A percentile compares a stretch with the other conserved stretches of the same genome.
Conservation (phyloP, 2,113 vertebrate species). For the Caranx ignobilis region DNA sequence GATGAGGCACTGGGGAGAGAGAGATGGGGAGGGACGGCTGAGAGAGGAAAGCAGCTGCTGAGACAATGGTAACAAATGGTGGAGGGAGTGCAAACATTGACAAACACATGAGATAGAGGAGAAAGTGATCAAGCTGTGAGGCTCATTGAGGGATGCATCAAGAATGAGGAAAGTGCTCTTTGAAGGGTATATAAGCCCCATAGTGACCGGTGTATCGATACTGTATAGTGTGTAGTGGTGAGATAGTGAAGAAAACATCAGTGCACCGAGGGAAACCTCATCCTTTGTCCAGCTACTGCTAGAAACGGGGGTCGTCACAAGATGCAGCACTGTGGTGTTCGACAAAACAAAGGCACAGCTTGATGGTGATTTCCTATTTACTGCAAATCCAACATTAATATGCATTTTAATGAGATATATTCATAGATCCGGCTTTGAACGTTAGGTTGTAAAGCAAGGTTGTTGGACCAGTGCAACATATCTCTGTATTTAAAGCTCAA, state of each 20-base stretch:
- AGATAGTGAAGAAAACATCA: slow-evolving; percentile 47
- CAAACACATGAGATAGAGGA: slow-evolving; percentile 25
- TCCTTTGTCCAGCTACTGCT: slow-evolving; percentile 5
- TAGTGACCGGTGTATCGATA: neutral
- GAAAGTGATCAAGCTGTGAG: slow-evolving; percentile 36
- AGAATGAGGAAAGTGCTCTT: slow-evolving; percentile 11
- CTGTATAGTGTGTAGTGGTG: neutral
- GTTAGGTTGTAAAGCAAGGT: too few relatives aligned
- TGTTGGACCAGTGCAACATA: too few relatives aligned
- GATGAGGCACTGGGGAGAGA: slow-evolving; percentile 42
- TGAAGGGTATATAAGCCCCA: slow-evolving; percentile 7
- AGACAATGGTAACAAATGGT: slow-evolving; percentile 39
- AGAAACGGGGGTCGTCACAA: neutral
- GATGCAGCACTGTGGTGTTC: neutral
- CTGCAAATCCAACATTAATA: too few relatives aligned
- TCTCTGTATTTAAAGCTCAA: too few relatives aligned
- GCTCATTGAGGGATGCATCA: slow-evolving; percentile 21
- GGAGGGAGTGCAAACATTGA: slow-evolving; percentile 38
- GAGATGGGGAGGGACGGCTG: slow-evolving; percentile 1
- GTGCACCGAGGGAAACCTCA: neutral
- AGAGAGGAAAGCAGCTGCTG: slow-evolving; percentile 28
- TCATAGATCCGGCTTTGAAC: too few relatives aligned
- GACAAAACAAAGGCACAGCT: neutral
- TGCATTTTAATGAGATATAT: too few relatives aligned
- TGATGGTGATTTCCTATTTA: too few relatives aligned